These are phyloP conservation scores for Leptura quadrifasciata DNA, from an alignment of 2,888 invertebrate genomes.

Conservation along the genomic window DNA sequence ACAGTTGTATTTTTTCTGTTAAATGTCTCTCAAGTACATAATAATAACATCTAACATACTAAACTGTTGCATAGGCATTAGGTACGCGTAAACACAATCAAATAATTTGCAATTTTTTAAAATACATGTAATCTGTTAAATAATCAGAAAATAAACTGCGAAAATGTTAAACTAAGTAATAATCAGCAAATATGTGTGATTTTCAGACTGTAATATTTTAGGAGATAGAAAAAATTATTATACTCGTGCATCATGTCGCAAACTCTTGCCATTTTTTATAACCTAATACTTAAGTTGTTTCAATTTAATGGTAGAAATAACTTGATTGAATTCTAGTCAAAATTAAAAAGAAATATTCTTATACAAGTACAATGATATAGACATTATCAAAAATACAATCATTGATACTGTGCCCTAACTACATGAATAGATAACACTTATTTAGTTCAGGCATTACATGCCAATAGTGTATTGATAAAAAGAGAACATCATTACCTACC, in stretches of 20 bases:
- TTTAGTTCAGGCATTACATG: too few relatives aligned
- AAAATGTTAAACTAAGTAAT: slow-evolving; percentile 39
- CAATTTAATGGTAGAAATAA: neutral
- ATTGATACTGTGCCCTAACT: too few relatives aligned
- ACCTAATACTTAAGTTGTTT: neutral
- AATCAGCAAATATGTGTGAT: slow-evolving; percentile 45
- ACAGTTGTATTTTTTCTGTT: neutral
- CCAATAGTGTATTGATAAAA: too few relatives aligned
- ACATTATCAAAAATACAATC: too few relatives aligned
- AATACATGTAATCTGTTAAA: slow-evolving; percentile 45
- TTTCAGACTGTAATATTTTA: slow-evolving; percentile 49
- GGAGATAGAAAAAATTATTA: slow-evolving; percentile 19
- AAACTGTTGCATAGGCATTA: slow-evolving; percentile 44
- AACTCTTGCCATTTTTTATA: neutral
- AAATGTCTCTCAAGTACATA: slow-evolving; percentile 13
- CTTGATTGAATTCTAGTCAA: neutral
- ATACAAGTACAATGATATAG: too few relatives aligned
- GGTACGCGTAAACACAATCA: slow-evolving; percentile 65
- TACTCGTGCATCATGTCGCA: slow-evolving; percentile 29
- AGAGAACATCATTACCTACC: too few relatives aligned
- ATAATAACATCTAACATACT: slow-evolving; percentile 29
- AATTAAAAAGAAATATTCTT: too few relatives aligned
- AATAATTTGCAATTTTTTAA: slow-evolving; percentile 58
- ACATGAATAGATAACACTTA: too few relatives aligned
- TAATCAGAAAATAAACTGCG: slow-evolving; percentile 41